Conservation (phyloP, 2,888 invertebrate species). For the Agrenia bidenticulata region DNA sequence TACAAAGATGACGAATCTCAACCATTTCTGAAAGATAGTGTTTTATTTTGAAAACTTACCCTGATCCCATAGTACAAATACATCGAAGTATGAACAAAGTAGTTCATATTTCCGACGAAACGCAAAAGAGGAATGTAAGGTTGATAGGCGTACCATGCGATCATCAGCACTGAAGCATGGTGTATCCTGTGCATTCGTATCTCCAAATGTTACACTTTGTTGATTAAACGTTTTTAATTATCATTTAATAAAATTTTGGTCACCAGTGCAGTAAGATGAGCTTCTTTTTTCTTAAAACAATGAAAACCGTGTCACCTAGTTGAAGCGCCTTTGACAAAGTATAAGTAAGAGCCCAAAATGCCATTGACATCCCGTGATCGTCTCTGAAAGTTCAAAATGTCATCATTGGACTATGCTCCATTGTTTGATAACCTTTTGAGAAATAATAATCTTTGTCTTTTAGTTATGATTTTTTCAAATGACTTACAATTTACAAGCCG, state of each 20-base stretch:
- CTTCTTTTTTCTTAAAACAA: conserved; percentile 39
- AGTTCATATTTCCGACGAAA: conserved; percentile 41
- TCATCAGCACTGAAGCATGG: conserved; percentile 36
- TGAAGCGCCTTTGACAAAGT: conserved; percentile 35
- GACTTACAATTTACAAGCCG: conserved; percentile 40
- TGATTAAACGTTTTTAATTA: neutral
- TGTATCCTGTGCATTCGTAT: conserved; percentile 31
- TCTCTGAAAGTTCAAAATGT: too few relatives aligned
- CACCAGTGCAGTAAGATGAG: conserved; percentile 40
- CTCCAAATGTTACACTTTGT: conserved; percentile 12
- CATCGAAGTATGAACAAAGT: conserved; percentile 37
- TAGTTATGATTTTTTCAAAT: too few relatives aligned
- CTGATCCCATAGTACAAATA: conserved; percentile 36
- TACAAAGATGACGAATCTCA: neutral
- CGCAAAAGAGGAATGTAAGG: conserved; percentile 36
- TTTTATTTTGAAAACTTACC: conserved; percentile 21
- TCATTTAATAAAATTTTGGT: neutral
- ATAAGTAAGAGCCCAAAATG: conserved; percentile 39
- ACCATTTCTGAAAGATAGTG: neutral
- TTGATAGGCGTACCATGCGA: conserved; percentile 35
- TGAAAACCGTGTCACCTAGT: conserved; percentile 40
- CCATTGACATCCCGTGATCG: conserved; percentile 40
- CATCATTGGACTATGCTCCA: too few relatives aligned
- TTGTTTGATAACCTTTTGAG: neutral
- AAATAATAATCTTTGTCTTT: neutral